phyloP scores from a whole-genome alignment of 2,888 invertebrate species.

The Metalampra italica region DNA sequence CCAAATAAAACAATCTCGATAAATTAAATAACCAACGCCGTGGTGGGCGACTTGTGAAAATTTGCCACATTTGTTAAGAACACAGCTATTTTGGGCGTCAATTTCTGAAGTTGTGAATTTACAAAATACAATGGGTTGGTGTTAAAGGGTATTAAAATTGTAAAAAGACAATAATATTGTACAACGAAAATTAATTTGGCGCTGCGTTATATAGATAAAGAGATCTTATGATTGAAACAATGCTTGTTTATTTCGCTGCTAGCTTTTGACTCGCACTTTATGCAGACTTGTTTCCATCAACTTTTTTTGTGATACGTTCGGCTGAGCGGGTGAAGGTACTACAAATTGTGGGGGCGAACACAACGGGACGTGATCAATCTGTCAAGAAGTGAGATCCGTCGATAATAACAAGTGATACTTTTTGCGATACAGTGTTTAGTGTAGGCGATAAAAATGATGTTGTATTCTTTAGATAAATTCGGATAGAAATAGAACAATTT shows the following conservation, averaged over 20 bases:
- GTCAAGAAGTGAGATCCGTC: not conserved
- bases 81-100: not conserved
- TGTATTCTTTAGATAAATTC: no score
- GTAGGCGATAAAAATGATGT: no score
- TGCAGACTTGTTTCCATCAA: not conserved
- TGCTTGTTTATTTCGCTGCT: no score
- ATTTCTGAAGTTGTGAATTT: not conserved
- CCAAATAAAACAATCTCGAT: not conserved
- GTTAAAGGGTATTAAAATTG: no score
- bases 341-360: not conserved
- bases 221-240: no score
- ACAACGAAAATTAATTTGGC: no score
- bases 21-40: constrained; percentile 1
- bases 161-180: no score
- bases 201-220: no score
- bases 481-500: no score
- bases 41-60: not conserved
- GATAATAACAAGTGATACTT: not conserved
- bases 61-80: not conserved
- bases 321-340: not conserved
- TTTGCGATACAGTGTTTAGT: not conserved
- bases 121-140: no score
- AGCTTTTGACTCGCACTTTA: not conserved
- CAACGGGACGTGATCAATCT: not conserved
- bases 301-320: not conserved